Conservation (phyloP, 2,797 vertebrate genomes). For the Streptopelia turtur region DNA sequence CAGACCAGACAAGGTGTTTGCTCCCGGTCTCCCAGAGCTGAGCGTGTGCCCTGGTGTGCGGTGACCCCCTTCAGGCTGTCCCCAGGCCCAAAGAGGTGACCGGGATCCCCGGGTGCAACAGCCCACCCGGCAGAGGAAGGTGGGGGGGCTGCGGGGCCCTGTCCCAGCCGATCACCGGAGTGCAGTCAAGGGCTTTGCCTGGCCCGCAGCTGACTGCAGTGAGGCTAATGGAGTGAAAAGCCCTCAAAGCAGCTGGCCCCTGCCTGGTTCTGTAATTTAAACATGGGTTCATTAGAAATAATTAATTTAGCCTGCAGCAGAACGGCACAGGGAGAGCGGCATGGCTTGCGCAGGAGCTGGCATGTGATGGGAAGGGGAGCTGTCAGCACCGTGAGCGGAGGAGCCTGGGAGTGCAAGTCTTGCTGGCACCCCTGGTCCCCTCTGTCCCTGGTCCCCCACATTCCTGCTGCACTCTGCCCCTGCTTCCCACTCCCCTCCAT, state of each 20-base stretch:
- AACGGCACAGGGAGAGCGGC: not conserved
- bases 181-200: not conserved
- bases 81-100: not conserved
- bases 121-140: too few species aligned
- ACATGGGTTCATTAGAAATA: not conserved
- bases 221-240: not conserved
- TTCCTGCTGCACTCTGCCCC: not conserved
- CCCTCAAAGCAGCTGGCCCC: not conserved
- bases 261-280: not conserved
- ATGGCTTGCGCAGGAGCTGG: not conserved
- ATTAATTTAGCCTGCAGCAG: not conserved
- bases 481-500: too few species aligned
- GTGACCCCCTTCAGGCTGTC: not conserved
- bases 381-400: rapidly evolving
- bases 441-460: too few species aligned
- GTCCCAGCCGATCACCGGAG: rapidly evolving
- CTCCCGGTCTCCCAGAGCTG: not conserved
- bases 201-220: not conserved
- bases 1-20: not conserved
- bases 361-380: not conserved
- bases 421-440: rapidly evolving
- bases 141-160: not conserved
- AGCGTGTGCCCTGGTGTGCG: rapidly evolving
- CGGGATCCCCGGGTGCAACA: too few species aligned
- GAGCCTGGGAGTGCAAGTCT: not conserved